Evolutionary conservation across 2,888 invertebrate species (phyloP), one percentile per base, ranked within the genome.

Genomic region (Epinotia demarniana): DNA sequence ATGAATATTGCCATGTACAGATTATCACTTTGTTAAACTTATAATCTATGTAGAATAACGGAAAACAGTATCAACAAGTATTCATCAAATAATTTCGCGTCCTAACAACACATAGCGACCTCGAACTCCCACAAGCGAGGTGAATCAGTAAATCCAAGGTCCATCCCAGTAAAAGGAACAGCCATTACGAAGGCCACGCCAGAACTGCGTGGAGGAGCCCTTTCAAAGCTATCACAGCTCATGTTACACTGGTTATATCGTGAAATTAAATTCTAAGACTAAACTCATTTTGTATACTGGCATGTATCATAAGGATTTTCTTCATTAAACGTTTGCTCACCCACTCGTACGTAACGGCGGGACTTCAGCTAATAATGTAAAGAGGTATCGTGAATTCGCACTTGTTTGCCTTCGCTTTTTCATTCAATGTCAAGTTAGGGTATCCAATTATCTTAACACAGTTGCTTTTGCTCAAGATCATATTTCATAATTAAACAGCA

Each of bases 111-210:
- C 82, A 81, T 81, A 82, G 83, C 84, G 87, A 87, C 90, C 91
- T 89, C 87, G 83, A 78, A 82, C 86, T 83, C 85, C 85, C 82
- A 84, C 85, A 77, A 82, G 81, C 86, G 88, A 88, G 88, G 89
- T 90, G 89, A 92, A 90, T 92, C 92, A 92, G 90, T 91, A 88
- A 85, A 85, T 82, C 84, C 90, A 92, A 90, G 91, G 91, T 85
- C 86, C 84, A 78, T 83, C 81, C 80, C 84, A 86, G 84, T 89
- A 89, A 90, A 88, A 90, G 90, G 88, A 87, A 83, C 84, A 81
- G 80, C 87, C 86, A 87, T 85, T 85, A 86, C 85, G 81, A 83
- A 76, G 74, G 75, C 75, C 57, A 27, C 60, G 39, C 23, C 27
- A n/a, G 64, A 73, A 43, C 76, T 27, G 55, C 75, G 33, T 6